Percentiles rank a stretch among this genome's conserved stretches.
These are phyloP conservation scores for Marcusenius ussheri DNA, from an alignment of 2,113 vertebrate species.

Conservation along the genomic window DNA sequence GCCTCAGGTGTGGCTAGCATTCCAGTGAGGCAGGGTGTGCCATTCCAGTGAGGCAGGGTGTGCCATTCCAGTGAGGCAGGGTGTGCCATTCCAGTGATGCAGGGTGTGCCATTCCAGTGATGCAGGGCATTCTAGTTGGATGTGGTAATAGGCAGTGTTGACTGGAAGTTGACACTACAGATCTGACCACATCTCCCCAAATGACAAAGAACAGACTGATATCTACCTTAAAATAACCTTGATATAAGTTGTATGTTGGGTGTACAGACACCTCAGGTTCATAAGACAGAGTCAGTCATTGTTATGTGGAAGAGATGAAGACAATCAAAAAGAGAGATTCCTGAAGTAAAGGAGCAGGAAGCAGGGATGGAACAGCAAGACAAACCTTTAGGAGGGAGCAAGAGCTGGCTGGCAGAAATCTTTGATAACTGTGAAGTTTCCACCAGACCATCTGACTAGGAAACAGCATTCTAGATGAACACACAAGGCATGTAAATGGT, in stretches of 20 bases:
- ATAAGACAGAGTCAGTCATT: conserved; percentile 19
- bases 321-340: conserved; percentile 33
- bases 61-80: neutral
- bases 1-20: neutral
- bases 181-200: neutral
- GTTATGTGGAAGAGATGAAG: conserved; percentile 35
- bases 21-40: neutral
- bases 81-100: neutral
- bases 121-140: neutral
- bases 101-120: no score
- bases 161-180: neutral
- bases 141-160: neutral
- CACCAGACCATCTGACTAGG: conserved; percentile 26
- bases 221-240: neutral
- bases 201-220: neutral
- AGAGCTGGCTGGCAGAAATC: neutral
- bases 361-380: neutral
- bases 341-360: conserved; percentile 35
- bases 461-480: conserved; percentile 23
- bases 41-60: neutral
- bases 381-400: neutral
- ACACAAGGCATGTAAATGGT: neutral
- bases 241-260: conserved; percentile 12
- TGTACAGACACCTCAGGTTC: neutral
- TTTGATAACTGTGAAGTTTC: conserved; percentile 42